Evolutionary conservation across 2,888 invertebrate genomes (phyloP).

Genomic region (Desoria tigrina): DNA sequence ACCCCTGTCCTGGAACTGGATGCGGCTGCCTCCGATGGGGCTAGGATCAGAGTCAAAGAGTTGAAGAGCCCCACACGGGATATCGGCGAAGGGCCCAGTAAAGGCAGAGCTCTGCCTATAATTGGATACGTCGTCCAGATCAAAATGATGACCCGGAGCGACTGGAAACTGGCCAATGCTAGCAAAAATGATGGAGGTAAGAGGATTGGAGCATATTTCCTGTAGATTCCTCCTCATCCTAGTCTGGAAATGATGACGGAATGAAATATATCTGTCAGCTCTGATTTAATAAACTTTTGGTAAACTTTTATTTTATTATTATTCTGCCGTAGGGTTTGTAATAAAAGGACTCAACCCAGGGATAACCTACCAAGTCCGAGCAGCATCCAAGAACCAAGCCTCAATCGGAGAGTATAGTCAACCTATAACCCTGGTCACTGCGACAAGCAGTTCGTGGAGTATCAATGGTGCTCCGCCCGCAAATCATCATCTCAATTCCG

Average conservation of each 20-base stretch:
- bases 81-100: conserved; percentile 46
- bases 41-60: conserved; percentile 47
- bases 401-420: conserved; percentile 51
- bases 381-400: conserved; percentile 51
- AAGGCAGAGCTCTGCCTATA: conserved; percentile 47
- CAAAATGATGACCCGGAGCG: conserved; percentile 51
- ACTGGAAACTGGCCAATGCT: conserved; percentile 51
- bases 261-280: not conserved
- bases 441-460: conserved; percentile 41
- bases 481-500: conserved; percentile 35
- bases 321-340: conserved; percentile 46
- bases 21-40: conserved; percentile 41
- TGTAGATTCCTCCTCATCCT: not conserved
- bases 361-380: conserved; percentile 51
- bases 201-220: not conserved
- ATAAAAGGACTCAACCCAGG: conserved; percentile 50
- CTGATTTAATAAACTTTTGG: not conserved
- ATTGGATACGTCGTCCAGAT: conserved; percentile 52
- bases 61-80: conserved; percentile 29
- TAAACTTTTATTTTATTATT: conserved; percentile 7
- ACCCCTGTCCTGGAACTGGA: conserved; percentile 44
- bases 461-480: conserved; percentile 34
- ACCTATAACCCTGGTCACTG: conserved; percentile 45
- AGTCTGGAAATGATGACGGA: too few relatives aligned
- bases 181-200: conserved; percentile 45